Evolutionary conservation across 2,113 vertebrate species (phyloP).

Genomic region (Zosterops borbonicus): DNA sequence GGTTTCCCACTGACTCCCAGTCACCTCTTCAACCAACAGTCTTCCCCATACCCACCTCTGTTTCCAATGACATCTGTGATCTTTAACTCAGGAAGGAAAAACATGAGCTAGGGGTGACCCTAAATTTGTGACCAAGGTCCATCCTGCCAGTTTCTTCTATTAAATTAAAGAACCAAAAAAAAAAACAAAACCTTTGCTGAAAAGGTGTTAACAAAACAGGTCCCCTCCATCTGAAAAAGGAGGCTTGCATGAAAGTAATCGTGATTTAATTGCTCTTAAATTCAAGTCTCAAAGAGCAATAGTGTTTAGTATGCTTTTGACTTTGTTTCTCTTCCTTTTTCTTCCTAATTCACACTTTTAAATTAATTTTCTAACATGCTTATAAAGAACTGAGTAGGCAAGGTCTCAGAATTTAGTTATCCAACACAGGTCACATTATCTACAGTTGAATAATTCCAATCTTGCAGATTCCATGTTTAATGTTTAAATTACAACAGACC

Average conservation of each 20-base stretch:
- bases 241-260: not conserved
- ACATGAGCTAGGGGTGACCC: not conserved
- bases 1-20: not conserved
- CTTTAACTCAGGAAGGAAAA: not conserved
- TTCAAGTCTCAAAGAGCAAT: not conserved
- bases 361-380: not conserved
- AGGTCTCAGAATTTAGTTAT: not conserved
- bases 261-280: not conserved
- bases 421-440: not conserved
- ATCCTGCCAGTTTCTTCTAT: not conserved
- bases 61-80: not conserved
- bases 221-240: not conserved
- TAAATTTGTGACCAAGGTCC: not conserved
- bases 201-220: not conserved
- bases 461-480: not conserved
- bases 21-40: not conserved
- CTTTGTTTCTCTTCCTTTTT: not conserved
- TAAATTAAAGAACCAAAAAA: not conserved
- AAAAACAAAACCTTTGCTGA: not conserved
- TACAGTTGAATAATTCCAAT: not conserved
- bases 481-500: not conserved
- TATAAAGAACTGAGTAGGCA: not conserved
- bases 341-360: not conserved
- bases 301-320: not conserved
- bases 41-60: not conserved